These are phyloP conservation scores for Mugil cephalus DNA, from an alignment of 2,113 vertebrate species.

Conservation along the genomic window DNA sequence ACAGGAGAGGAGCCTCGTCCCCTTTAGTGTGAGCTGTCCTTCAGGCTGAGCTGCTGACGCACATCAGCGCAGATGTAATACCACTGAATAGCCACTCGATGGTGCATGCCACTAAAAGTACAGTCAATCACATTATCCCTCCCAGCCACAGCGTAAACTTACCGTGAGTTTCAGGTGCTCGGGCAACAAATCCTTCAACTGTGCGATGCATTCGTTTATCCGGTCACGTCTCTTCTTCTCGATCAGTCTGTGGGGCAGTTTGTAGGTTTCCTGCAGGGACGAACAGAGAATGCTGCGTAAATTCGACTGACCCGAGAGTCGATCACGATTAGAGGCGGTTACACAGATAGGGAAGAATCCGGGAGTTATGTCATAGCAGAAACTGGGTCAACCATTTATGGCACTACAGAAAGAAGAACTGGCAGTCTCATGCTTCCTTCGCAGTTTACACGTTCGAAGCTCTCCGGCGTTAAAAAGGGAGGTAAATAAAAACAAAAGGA, in stretches of 20 bases:
- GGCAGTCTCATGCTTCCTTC: conserved; percentile 10
- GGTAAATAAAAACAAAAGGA: not conserved
- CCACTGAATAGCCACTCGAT: conserved; percentile 43
- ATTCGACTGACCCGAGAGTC: not conserved
- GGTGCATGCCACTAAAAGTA: conserved; percentile 35
- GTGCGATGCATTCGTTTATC: conserved; percentile 99
- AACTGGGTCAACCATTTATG: conserved; percentile 72
- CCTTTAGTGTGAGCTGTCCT: conserved; percentile 1
- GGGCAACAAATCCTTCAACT: conserved; percentile 96
- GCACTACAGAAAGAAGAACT: conserved; percentile 22
- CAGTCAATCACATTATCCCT: conserved; percentile 20
- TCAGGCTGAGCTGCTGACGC: conserved; percentile 55
- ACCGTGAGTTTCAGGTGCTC: conserved; percentile 99
- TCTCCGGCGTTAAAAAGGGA: not conserved
- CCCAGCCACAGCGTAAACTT: conserved; percentile 68
- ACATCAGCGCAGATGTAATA: conserved; percentile 41
- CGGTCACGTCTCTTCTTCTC: conserved; percentile 98
- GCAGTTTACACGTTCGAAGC: conserved; percentile 6
- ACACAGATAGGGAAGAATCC: conserved; percentile 47
- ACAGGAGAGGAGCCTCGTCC: conserved; percentile 1
- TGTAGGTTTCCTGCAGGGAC: conserved; percentile 93
- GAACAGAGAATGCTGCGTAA: conserved; percentile 15
- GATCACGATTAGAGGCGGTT: conserved; percentile 29
- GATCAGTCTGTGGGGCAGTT: conserved; percentile 95
- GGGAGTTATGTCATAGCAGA: conserved; percentile 74